Conservation (phyloP, 2,797 vertebrate genomes). For the Tragelaphus eurycerus region DNA sequence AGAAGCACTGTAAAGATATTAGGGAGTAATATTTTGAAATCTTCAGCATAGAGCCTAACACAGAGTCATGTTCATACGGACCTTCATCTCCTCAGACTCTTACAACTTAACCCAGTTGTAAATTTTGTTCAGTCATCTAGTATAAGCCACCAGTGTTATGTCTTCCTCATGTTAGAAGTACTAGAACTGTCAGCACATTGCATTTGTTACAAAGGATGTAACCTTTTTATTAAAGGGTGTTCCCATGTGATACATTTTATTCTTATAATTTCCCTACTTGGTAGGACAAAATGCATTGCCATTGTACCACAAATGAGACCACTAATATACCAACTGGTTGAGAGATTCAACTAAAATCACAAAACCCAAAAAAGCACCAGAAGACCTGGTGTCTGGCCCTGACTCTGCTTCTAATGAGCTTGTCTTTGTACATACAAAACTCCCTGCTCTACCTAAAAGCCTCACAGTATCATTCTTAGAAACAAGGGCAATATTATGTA, state of each 20-base stretch:
- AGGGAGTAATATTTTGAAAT: constrained; percentile 1
- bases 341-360: background rate
- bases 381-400: background rate
- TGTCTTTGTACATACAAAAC: background rate
- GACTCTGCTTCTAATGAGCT: background rate
- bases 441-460: background rate
- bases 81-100: background rate
- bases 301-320: background rate
- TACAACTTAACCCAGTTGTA: background rate
- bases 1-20: background rate
- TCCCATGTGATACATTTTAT: background rate
- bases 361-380: background rate
- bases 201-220: background rate
- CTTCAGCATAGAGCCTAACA: background rate
- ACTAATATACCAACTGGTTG: background rate
- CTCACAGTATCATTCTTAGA: background rate
- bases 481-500: background rate
- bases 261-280: background rate
- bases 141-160: background rate
- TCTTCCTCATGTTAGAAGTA: background rate
- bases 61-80: background rate
- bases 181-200: background rate
- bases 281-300: background rate
- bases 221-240: background rate
- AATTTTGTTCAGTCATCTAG: background rate